These are phyloP conservation scores for Artibeus lituratus DNA, from an alignment of 2,797 vertebrate genomes.

Conservation along the genomic window DNA sequence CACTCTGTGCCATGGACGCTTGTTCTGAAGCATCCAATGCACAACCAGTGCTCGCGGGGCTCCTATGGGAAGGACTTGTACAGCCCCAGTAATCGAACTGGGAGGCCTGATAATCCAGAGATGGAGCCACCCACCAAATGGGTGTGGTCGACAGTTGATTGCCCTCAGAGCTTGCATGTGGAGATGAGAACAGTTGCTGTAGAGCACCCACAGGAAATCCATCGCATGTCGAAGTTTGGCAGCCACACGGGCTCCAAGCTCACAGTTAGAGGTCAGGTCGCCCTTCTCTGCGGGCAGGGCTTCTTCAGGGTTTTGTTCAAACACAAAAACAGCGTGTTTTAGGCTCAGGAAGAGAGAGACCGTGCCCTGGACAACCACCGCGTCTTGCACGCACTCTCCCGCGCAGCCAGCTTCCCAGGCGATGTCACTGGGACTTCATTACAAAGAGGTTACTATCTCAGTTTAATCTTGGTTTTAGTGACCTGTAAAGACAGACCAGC, in stretches of 20 bases:
- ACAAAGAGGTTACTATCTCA: conserved; percentile 31
- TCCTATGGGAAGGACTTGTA: background rate
- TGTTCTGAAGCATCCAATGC: background rate
- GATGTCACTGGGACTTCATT: background rate
- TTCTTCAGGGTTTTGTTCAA: background rate
- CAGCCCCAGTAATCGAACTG: background rate
- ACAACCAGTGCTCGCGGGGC: background rate
- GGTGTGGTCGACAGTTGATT: background rate
- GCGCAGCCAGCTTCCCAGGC: background rate
- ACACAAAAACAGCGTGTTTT: conserved; percentile 25
- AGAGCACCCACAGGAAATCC: background rate
- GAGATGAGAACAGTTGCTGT: background rate
- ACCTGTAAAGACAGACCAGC: conserved; percentile 23
- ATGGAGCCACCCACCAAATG: background rate
- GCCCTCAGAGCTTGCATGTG: background rate
- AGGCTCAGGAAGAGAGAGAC: conserved; percentile 25
- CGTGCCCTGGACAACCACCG: background rate
- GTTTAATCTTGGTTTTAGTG: conserved; percentile 16
- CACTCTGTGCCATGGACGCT: background rate
- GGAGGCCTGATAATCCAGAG: background rate
- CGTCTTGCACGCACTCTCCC: background rate
- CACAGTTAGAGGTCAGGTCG: background rate
- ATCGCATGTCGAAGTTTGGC: background rate
- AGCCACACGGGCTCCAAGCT: background rate
- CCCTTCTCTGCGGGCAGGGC: background rate